Conservation (phyloP, 2,888 invertebrate species). For the Arenicola marina region DNA sequence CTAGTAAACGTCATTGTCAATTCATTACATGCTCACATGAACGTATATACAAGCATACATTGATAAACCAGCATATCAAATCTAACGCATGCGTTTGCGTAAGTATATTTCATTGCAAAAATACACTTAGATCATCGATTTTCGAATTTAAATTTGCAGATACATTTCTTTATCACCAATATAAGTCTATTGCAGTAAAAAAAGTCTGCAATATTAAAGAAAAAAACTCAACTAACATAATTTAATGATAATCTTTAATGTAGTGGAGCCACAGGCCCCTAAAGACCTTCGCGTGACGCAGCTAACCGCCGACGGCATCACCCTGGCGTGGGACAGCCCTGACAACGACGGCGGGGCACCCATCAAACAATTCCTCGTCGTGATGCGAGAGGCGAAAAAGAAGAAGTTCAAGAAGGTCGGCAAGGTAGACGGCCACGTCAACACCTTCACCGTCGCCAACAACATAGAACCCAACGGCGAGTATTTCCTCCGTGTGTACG, state of each 20-base stretch:
- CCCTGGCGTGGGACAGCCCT: constrained; percentile 82
- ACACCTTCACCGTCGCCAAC: constrained; percentile 10
- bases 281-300: constrained; percentile 40
- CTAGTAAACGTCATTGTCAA: too few relatives aligned
- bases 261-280: constrained; percentile 35
- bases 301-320: constrained; percentile 37
- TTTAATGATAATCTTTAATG: constrained; percentile 2
- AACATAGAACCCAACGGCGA: constrained; percentile 22
- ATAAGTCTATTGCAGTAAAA: too few relatives aligned
- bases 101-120: too few relatives aligned
- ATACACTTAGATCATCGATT: too few relatives aligned
- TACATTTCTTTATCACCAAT: too few relatives aligned
- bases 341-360: constrained; percentile 80
- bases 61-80: too few relatives aligned
- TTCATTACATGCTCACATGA: too few relatives aligned
- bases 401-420: constrained; percentile 33
- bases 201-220: too few relatives aligned
- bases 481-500: constrained; percentile 28
- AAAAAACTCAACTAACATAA: too few relatives aligned
- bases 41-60: too few relatives aligned
- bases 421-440: constrained; percentile 13
- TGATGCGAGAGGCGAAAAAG: constrained; percentile 25
- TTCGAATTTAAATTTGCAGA: too few relatives aligned
- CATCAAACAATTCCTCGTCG: constrained; percentile 56
- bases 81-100: too few relatives aligned